A percentile compares a stretch with the other conserved stretches of the same genome.
Conservation (phyloP, 1,140 invertebrate species). For the Drosophila sp. region DNA sequence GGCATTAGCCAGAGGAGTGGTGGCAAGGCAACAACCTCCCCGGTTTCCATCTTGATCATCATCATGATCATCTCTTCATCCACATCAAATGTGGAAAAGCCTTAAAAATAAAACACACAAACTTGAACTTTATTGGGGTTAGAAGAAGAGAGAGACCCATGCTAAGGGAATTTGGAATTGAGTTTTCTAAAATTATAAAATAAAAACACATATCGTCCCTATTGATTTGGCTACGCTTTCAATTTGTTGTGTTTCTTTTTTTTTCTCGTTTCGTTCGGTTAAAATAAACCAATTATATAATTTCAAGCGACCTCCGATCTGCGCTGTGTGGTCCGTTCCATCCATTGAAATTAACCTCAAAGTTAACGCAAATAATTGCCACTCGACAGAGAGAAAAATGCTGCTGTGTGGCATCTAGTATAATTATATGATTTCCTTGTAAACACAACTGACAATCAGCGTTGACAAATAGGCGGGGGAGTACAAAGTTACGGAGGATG, state of each 20-base stretch:
- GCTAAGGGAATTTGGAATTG: slow-evolving; percentile 47
- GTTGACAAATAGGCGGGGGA: slow-evolving; percentile 65
- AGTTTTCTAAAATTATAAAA: slow-evolving; percentile 69
- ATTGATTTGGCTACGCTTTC: slow-evolving; percentile 66
- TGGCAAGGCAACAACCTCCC: slow-evolving; percentile 25
- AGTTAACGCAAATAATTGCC: slow-evolving; percentile 52
- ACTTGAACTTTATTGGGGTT: slow-evolving; percentile 67
- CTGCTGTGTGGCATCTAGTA: not conserved
- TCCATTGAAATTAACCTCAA: slow-evolving; percentile 55
- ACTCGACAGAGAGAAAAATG: slow-evolving; percentile 32
- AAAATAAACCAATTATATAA: slow-evolving; percentile 36
- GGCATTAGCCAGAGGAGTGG: slow-evolving; percentile 43
- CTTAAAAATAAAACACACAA: slow-evolving; percentile 73
- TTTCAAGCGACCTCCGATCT: slow-evolving; percentile 35
- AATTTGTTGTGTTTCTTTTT: not conserved
- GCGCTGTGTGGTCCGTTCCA: slow-evolving; percentile 63
- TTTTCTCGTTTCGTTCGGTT: not conserved
- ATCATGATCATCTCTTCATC: slow-evolving; percentile 3
- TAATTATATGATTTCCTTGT: slow-evolving; percentile 69
- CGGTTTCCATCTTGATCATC: slow-evolving; percentile 2
- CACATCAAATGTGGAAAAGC: slow-evolving; percentile 41
- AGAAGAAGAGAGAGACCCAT: slow-evolving; percentile 47
- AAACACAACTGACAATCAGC: slow-evolving; percentile 48
- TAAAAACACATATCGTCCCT: slow-evolving; percentile 25
- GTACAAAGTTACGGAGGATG: slow-evolving; percentile 7